Percentiles rank a stretch among this genome's conserved stretches.
These are phyloP conservation scores for Chymomyza procnemis DNA, from an alignment of 2,888 invertebrate genomes.

Conservation along the genomic window DNA sequence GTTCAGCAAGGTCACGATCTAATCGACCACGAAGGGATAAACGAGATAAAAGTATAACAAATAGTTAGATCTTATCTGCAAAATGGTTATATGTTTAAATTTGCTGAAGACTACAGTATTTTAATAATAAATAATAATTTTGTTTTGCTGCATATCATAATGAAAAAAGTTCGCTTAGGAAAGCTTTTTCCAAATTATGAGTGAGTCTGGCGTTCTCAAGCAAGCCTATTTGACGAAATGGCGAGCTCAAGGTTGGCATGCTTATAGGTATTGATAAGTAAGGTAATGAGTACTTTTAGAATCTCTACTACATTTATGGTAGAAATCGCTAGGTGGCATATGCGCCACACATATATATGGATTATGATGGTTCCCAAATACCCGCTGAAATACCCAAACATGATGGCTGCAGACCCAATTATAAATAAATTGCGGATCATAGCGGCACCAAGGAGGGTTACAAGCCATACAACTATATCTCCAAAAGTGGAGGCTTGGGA, in stretches of 20 bases:
- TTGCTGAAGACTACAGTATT: too few species aligned
- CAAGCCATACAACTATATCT: slow-evolving; percentile 92
- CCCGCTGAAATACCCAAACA: slow-evolving; percentile 85
- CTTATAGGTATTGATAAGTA: slow-evolving; percentile 92
- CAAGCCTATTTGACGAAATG: slow-evolving; percentile 84
- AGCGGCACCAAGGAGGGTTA: slow-evolving; percentile 88
- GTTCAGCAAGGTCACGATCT: too few species aligned
- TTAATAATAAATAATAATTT: too few species aligned
- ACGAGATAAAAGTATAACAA: too few species aligned
- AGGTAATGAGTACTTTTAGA: slow-evolving; percentile 96
- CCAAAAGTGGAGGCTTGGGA: slow-evolving; percentile 94
- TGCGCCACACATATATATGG: slow-evolving; percentile 85
- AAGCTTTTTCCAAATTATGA: slow-evolving; percentile 84
- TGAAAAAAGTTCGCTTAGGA: slow-evolving; percentile 85
- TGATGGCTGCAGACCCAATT: slow-evolving; percentile 83
- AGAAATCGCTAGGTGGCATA: slow-evolving; percentile 98
- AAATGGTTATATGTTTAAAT: too few species aligned
- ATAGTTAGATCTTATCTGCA: too few species aligned
- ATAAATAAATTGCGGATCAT: slow-evolving; percentile 91
- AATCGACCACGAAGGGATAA: too few species aligned
- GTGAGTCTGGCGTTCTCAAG: slow-evolving; percentile 86
- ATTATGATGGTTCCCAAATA: slow-evolving; percentile 87
- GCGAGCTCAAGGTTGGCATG: slow-evolving; percentile 90
- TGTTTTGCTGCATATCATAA: slow-evolving; percentile 38
- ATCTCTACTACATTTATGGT: slow-evolving; percentile 91